A percentile compares a stretch with the other conserved stretches of the same genome.
These are phyloP conservation scores for Oncorhynchus masou DNA, from an alignment of 2,113 vertebrate species.

Conservation along the genomic window DNA sequence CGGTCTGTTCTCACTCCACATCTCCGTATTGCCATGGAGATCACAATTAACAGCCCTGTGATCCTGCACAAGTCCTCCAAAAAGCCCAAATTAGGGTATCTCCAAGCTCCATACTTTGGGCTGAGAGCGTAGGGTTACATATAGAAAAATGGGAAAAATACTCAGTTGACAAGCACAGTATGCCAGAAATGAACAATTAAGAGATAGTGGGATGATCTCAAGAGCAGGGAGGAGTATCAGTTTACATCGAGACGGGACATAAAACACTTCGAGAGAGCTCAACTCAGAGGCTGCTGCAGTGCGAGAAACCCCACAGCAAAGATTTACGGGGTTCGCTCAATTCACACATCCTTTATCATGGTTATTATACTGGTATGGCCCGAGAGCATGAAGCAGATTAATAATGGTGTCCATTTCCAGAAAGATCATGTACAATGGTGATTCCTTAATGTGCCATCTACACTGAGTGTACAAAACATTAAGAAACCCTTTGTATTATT, in stretches of 20 bases:
- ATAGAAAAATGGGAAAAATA: slow-evolving; percentile 16
- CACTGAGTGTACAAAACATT: no score
- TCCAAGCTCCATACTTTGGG: background rate
- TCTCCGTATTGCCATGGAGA: slow-evolving; percentile 21
- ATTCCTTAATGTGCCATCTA: no score
- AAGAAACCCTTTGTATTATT: no score
- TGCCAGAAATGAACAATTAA: slow-evolving; percentile 13
- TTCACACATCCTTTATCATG: no score
- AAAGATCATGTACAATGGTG: no score
- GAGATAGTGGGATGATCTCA: background rate
- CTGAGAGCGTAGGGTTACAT: slow-evolving; percentile 2
- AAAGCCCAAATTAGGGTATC: slow-evolving; percentile 20
- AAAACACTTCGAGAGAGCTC: background rate
- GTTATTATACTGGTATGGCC: no score
- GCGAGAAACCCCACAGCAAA: background rate
- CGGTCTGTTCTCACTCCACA: slow-evolving; percentile 16
- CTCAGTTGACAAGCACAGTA: slow-evolving; percentile 11
- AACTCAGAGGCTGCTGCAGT: background rate
- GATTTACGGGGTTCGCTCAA: background rate
- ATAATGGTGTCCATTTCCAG: no score
- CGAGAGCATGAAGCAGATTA: no score
- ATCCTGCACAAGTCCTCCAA: slow-evolving; percentile 7
- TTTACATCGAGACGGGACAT: slow-evolving; percentile 4
- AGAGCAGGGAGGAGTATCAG: background rate
- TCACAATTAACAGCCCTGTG: slow-evolving; percentile 14